These are phyloP conservation scores for Morphnarchus princeps DNA, from an alignment of 2,113 vertebrate species.

Conservation along the genomic window DNA sequence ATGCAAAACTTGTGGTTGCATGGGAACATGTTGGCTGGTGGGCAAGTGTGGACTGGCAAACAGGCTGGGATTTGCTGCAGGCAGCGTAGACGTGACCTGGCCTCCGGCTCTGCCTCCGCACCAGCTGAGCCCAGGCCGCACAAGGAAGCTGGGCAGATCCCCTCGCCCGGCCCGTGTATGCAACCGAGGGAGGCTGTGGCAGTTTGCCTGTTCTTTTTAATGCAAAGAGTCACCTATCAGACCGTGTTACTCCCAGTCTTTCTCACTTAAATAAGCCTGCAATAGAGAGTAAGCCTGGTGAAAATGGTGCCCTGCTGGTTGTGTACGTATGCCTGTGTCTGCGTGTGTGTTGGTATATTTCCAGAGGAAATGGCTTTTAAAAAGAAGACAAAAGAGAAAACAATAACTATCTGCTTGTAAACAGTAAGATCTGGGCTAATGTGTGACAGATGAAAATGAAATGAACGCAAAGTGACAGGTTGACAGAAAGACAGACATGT, in stretches of 20 bases:
- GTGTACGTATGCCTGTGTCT: background rate
- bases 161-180: background rate
- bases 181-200: background rate
- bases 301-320: background rate
- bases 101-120: background rate
- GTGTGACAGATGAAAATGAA: background rate
- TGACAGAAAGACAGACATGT: conserved; percentile 47
- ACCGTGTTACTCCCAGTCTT: background rate
- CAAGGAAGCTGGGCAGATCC: background rate
- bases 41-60: background rate
- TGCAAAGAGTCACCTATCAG: conserved; percentile 1
- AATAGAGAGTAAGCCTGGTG: background rate
- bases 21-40: background rate
- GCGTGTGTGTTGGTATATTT: background rate
- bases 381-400: background rate
- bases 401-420: background rate
- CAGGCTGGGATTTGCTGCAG: background rate
- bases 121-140: background rate
- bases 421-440: background rate
- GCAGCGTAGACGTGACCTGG: background rate
- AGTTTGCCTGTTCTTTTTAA: background rate
- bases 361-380: background rate
- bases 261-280: background rate
- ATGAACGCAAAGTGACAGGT: background rate
- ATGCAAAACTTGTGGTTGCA: background rate